Base-by-base conservation (phyloP, 2,888 invertebrate species). In the Tanytarsus gracilentus region DNA sequence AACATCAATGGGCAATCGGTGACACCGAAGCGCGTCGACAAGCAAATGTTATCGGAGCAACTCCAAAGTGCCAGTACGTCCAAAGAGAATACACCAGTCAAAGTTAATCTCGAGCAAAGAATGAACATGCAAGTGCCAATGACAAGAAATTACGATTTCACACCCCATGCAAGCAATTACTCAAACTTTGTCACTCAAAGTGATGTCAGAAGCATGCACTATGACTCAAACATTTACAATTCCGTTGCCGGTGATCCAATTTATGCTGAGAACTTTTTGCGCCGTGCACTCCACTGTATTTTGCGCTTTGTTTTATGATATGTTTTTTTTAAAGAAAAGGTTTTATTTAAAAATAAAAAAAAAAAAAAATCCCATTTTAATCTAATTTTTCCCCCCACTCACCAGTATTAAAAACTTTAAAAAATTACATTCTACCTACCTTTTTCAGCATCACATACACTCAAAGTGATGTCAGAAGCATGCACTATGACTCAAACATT, bases 171-270 rank as follows among this genome's bases (percentile, higher is more conserved):
- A 36, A 27, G 39, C 56, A 56, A 56, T 44, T 58, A 40, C 21
- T 21, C 44, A 4, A 55, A 39, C 21, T 39, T 40, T 33, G 40
- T 23, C 11, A 39, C 6, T 18, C 25, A 23, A 11, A 36, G 18
- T 27, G 40, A 27, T 23, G 48, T 25, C 5, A 58, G 27, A 29
- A 25, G 27, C 14, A 7, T 26, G 11, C 26, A 26, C 9, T 58
- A 58, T 18, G 58, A 58, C 21, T 21, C 53, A 11, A 53, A 53
- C 36, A 58, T 58, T 29, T 58, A 58, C 29, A 58, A 48, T 30
- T 58, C 58, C 14, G 58, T 58, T 18, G 58, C 58, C 14, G 58
- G 58, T 14, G 58, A 48, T 44, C 48, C 58, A 11, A 14, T 58
- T 16, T 58, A 58, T 30, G 29, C 21, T 26, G 48, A 58, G 14